Base-by-base conservation (phyloP, 2,888 invertebrate genomes). In the Rhodophaea formosa region DNA sequence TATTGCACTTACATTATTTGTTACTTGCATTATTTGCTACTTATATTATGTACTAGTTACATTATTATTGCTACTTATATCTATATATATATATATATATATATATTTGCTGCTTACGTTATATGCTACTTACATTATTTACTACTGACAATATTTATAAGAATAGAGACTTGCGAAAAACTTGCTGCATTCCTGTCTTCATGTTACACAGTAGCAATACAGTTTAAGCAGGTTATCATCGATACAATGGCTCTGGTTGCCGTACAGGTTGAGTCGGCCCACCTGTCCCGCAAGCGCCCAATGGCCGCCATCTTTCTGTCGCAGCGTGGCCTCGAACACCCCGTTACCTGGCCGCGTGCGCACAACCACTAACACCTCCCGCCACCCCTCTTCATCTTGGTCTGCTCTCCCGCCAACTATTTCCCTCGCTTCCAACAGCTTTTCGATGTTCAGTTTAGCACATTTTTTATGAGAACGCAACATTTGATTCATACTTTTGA, bases 321-420 rank as follows among this genome's bases (percentile, higher is more conserved):
- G 81, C 7, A 97, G 88, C 0, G 97, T 96, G 1, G 95, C 95
- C 80, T 98, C 97, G 77, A 97, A 97, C 52, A 95, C 82, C 0
- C 93, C 96, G 47, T 86, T 88, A 1, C 96, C 95, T 0, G 97
- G 97, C 45, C 73, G 64, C 0, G 95, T 94, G 59, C 92, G 86
- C 63, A 95, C 72, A 8, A 94, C 93, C 44, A 96, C 79, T 66
- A 94, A 93, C 63, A 93, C 94, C 76, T 96, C 94, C 32, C 86
- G 83, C 82, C 92, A 92, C 0, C 91, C 88, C 1, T 83, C 75
- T 56, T 82, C 84, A 8, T 76, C 74, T 58, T 83, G 75, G 46
- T 66, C 82, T 54, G 75, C 86, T 12, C 82, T 78, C 0, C 85
- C 84, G 23, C 85, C 86, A 39, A 85, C 75, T 84, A 94, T 93